Percentiles rank a stretch among this genome's conserved stretches.
These are phyloP conservation scores for Euglossa dilemma DNA, from an alignment of 1,140 invertebrate genomes.

Conservation along the genomic window DNA sequence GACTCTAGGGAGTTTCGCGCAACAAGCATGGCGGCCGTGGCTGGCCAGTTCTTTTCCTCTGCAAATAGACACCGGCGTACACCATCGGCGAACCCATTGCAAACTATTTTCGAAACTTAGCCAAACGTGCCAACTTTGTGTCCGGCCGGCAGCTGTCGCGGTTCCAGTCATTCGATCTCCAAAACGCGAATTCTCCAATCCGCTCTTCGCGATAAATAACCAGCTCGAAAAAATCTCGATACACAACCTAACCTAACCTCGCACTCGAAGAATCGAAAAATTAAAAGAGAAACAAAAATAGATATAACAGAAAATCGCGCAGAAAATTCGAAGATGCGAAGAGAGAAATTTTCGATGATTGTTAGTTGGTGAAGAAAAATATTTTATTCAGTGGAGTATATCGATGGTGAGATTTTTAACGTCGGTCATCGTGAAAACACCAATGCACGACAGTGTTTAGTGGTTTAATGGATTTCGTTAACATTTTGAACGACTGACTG, in stretches of 20 bases:
- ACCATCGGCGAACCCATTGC: constrained; percentile 31
- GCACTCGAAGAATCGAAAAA: not conserved
- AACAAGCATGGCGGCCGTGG: constrained; percentile 38
- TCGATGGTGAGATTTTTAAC: not conserved
- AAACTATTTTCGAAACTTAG: constrained; percentile 70
- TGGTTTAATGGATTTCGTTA: constrained; percentile 3
- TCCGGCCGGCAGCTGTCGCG: constrained; percentile 53
- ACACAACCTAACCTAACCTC: too few relatives aligned
- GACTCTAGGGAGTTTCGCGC: constrained; percentile 45
- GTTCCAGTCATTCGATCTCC: not conserved
- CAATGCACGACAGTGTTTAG: not conserved
- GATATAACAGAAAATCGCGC: too few relatives aligned
- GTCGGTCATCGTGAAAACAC: not conserved
- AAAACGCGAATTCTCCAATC: not conserved
- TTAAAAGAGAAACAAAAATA: not conserved
- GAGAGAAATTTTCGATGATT: too few relatives aligned
- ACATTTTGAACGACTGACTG: not conserved
- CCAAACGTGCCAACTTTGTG: constrained; percentile 59
- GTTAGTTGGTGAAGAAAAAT: too few relatives aligned
- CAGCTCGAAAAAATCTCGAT: too few relatives aligned
- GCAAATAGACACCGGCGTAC: constrained; percentile 66
- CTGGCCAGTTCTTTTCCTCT: constrained; percentile 47
- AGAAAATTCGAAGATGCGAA: too few relatives aligned
- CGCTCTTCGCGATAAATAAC: not conserved
- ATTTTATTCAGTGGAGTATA: not conserved